Conservation (phyloP, 2,797 vertebrate species). For the Gymnoscopelus microlampas region DNA sequence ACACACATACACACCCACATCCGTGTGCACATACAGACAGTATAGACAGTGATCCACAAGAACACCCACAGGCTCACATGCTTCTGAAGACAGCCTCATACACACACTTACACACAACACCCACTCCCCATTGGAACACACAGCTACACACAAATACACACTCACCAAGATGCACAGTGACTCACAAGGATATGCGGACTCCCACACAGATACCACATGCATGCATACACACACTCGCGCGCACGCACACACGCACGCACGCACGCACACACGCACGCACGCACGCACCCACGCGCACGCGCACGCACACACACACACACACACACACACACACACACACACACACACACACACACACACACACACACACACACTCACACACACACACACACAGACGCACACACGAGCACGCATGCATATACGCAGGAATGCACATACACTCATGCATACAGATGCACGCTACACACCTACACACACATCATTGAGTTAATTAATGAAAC, state of each 20-base stretch:
- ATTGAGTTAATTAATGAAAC: constrained; percentile 79
- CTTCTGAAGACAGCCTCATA: constrained; percentile 5
- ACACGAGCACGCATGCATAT: neutral
- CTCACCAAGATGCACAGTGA: constrained; percentile 43
- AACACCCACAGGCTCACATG: constrained; percentile 57
- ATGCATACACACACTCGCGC: neutral
- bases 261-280: neutral
- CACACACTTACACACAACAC: constrained; percentile 44
- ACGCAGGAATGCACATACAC: constrained; percentile 13
- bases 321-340: neutral
- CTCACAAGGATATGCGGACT: constrained; percentile 51
- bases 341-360: neutral
- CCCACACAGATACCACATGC: neutral
- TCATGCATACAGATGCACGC: constrained; percentile 44
- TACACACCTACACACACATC: constrained; percentile 15
- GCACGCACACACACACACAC: neutral
- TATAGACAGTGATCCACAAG: constrained; percentile 65
- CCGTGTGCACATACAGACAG: neutral
- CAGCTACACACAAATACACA: constrained; percentile 44
- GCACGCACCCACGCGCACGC: neutral
- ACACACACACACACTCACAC: constrained; percentile 2
- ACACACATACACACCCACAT: neutral
- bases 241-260: constrained; percentile 4
- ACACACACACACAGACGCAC: neutral
- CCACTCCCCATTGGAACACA: constrained; percentile 56